These are phyloP conservation scores for Lanistes nyassanus DNA, from an alignment of 1,140 invertebrate genomes.

Conservation along the genomic window DNA sequence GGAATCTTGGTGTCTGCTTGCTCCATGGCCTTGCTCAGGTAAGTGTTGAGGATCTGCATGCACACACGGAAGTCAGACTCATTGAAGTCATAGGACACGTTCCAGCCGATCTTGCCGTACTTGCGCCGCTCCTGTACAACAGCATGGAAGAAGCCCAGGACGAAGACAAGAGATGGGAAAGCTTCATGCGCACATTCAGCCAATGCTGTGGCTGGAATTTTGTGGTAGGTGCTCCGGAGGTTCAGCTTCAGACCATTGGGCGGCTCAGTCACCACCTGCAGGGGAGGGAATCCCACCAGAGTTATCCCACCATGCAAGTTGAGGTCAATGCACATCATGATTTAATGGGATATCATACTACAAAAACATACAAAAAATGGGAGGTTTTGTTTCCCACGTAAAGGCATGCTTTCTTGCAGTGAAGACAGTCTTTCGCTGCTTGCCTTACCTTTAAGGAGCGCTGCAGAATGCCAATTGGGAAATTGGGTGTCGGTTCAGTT, in stretches of 20 bases:
- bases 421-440: no score
- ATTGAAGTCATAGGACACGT: conserved; percentile 91
- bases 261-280: conserved; percentile 85
- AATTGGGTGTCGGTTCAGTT: conserved; percentile 83
- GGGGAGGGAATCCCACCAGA: neutral
- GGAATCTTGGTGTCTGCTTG: conserved; percentile 77
- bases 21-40: conserved; percentile 77
- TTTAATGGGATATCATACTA: no score
- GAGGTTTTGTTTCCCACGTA: no score
- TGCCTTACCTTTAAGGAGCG: conserved; percentile 80
- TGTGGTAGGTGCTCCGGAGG: conserved; percentile 87
- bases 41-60: conserved; percentile 83
- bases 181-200: conserved; percentile 78
- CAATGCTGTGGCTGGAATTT: conserved; percentile 78
- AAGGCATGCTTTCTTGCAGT: no score
- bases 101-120: conserved; percentile 94
- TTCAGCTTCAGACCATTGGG: conserved; percentile 90
- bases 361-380: no score
- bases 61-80: conserved; percentile 91
- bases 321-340: no score
- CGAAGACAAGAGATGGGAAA: conserved; percentile 83
- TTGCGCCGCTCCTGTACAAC: conserved; percentile 89
- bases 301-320: no score
- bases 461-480: conserved; percentile 90
- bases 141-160: conserved; percentile 89